These are phyloP conservation scores for Xerus inauris DNA, from an alignment of 2,113 vertebrate species.

Conservation along the genomic window DNA sequence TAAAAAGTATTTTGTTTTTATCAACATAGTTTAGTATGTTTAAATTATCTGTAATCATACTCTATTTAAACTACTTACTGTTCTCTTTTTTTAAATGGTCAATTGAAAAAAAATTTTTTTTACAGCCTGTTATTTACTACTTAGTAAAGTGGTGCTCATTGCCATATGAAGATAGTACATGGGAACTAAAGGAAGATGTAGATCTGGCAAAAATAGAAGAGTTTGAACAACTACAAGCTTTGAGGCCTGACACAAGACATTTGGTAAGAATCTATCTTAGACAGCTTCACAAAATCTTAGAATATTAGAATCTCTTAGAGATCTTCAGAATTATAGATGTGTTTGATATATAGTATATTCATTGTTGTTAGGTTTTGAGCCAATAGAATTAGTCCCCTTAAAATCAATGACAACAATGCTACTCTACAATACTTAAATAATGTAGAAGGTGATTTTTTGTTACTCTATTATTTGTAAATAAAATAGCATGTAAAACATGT, in stretches of 20 bases:
- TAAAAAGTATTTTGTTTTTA: not conserved
- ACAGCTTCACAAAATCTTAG: not conserved
- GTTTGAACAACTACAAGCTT: slow-evolving; percentile 98
- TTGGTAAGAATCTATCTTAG: slow-evolving; percentile 88
- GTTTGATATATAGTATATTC: not conserved
- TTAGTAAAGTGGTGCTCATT: slow-evolving; percentile 99
- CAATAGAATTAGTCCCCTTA: not conserved
- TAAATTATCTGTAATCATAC: not conserved
- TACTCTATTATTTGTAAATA: not conserved
- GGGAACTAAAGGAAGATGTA: slow-evolving; percentile 99
- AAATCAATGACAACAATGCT: not conserved
- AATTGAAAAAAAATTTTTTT: slow-evolving; percentile 69
- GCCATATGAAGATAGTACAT: slow-evolving; percentile 99
- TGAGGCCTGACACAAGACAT: slow-evolving; percentile 92
- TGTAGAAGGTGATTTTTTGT: not conserved
- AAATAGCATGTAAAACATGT: not conserved
- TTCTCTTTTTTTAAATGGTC: slow-evolving; percentile 55
- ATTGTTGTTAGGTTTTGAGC: not conserved
- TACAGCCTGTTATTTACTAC: slow-evolving; percentile 98
- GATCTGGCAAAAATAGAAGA: slow-evolving; percentile 98
- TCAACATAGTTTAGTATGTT: not conserved
- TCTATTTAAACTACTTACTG: not conserved
- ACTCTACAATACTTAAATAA: not conserved
- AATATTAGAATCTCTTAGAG: not conserved
- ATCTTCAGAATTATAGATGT: not conserved